Base-by-base conservation (phyloP, 2,888 invertebrate genomes). In the Lasioglossum villosulum region DNA sequence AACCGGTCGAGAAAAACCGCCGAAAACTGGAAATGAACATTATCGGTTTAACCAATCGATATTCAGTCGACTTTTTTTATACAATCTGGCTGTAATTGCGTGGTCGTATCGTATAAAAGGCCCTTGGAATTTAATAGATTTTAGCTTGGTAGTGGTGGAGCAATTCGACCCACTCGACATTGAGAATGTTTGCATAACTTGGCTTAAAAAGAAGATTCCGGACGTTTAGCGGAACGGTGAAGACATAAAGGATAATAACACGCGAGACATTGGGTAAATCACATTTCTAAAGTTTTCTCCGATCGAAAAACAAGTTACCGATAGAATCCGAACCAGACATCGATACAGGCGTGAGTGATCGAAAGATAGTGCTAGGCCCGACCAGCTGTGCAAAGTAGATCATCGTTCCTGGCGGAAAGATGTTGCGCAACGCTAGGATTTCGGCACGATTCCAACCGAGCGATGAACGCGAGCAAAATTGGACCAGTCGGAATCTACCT, bases 401-500 rank as follows among this genome's bases (percentile, higher is more conserved):
- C 70, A 56, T 27, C 42, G 78, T 48, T 19, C 37, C n/a, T 48
- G n/a, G 30, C 5, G 59, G 72, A 75, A 72, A 73, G 37, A 23
- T 23, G 77, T 85, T 86, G 72, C 81, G 85, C 63, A 86, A 84
- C 48, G 48, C 42, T 48, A 19, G 45, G 66, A 34, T 75, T 45
- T 27, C n/a, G 42, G 30, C 56, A 45, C 75, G 82, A 74, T 75
- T 78, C 83, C 66, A 78, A 77, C 34, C 59, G 52, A 42, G 27
- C 42, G 72, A 56, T 56, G 37, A 70, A 34, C 75, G 82, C 75
- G 86, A 81, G 88, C 66, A 88, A 91, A 91, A 92, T 90, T 90
- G 87, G 86, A 86, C 91, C 89, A 88, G 75, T 83, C 71, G 19
- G 83, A 82, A 76, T 88, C 83, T 90, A 83, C 81, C 80, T 90